Conservation (phyloP, 2,888 invertebrate genomes). For the Drosophila borborema region DNA sequence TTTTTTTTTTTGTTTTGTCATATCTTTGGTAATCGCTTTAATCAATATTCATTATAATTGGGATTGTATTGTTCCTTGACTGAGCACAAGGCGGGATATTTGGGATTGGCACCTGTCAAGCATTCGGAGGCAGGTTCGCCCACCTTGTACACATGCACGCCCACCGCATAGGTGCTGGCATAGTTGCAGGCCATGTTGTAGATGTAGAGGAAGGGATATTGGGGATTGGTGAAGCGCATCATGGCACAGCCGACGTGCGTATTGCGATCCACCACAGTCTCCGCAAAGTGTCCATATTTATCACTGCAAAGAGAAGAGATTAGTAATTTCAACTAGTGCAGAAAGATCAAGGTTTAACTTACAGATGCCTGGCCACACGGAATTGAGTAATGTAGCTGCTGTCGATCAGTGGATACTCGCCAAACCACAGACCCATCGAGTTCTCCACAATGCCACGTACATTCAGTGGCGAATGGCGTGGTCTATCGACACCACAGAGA, state of each 20-base stretch:
- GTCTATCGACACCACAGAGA: constrained; percentile 78
- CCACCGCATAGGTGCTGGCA: constrained; percentile 82
- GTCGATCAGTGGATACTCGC: constrained; percentile 80
- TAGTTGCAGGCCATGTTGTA: constrained; percentile 84
- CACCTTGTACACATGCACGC: constrained; percentile 78
- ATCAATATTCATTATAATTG: constrained; percentile 75
- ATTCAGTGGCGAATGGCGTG: constrained; percentile 50
- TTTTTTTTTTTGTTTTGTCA: not conserved
- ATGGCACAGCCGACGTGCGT: constrained; percentile 84
- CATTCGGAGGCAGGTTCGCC: constrained; percentile 83
- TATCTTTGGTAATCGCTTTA: constrained; percentile 51
- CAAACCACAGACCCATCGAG: constrained; percentile 82
- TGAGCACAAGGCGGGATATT: constrained; percentile 82
- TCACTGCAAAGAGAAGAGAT: constrained; percentile 62
- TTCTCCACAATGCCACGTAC: constrained; percentile 74
- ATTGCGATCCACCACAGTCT: constrained; percentile 83
- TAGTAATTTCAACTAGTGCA: not conserved
- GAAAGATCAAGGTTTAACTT: constrained; percentile 39
- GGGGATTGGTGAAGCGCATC: constrained; percentile 80
- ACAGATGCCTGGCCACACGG: constrained; percentile 80
- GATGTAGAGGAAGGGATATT: constrained; percentile 78
- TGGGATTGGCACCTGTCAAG: constrained; percentile 74
- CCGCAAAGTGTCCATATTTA: constrained; percentile 84
- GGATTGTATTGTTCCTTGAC: constrained; percentile 81
- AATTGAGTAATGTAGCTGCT: constrained; percentile 81